Conservation (phyloP, 2,113 vertebrate species). For the Emydocephalus ijimae region DNA sequence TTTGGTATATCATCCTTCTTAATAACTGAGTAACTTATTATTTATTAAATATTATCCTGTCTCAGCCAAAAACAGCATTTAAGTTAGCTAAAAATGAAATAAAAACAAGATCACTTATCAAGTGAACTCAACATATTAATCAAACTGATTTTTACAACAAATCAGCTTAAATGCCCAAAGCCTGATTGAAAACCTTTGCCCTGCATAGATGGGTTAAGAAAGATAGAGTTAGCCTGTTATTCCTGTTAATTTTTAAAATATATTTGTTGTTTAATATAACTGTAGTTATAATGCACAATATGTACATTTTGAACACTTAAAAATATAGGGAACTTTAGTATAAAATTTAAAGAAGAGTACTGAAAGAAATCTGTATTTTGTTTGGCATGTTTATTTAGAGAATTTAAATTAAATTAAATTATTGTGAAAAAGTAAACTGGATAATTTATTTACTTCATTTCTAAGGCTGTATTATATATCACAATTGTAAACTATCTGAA, state of each 20-base stretch:
- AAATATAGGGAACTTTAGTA: background rate
- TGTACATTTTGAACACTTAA: background rate
- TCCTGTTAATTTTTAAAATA: background rate
- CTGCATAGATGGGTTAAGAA: background rate
- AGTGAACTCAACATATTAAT: no score
- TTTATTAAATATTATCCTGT: background rate
- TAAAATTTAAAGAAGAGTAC: background rate
- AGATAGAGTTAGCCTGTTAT: background rate
- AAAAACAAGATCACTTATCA: no score
- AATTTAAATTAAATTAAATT: background rate
- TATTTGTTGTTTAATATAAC: background rate
- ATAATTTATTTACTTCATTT: background rate
- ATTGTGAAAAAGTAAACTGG: background rate
- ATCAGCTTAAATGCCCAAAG: background rate
- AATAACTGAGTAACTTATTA: background rate
- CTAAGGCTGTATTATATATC: background rate
- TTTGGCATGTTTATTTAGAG: background rate
- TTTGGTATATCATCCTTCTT: background rate
- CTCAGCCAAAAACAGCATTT: background rate
- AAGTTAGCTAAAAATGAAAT: no score
- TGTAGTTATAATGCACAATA: background rate
- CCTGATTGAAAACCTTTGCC: background rate
- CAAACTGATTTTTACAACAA: no score
- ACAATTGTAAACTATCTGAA: background rate
- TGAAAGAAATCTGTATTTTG: background rate